Evolutionary conservation across 1,140 invertebrate species (phyloP), one percentile per base, ranked within the genome.

Genomic region (Drosophila kohkoa): DNA sequence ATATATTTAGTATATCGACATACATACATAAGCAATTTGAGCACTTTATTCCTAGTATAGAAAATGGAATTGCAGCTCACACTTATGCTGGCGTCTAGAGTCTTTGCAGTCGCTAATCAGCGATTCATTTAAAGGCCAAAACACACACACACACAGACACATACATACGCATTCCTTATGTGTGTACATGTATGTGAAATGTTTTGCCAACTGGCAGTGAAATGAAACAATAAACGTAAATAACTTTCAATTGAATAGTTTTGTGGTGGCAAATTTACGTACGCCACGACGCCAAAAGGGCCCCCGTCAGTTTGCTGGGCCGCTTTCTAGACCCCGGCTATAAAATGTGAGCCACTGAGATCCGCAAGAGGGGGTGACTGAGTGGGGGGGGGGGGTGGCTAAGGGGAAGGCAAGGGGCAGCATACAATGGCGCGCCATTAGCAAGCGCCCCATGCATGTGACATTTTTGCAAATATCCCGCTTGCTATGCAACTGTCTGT

Each of bases 231-330:
- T 87, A 89, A 89, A 83, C 81, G 80, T 83, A 83, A 88, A 88
- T 89, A 83, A 89, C 80, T 88, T 89, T 75, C 85, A 88, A 88
- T 89, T 88, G 83, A 88, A 88, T 88, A 88, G 83, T 88, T 88
- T 78, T 81, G 83, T 80, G 83, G 83, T 82, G 81, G 77, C 68
- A 88, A 89, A 88, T 81, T 78, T 81, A 81, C 85, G 81, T 67
- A 57, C 43, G 57, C 77, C 65, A 57, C 57, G 68, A 71, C 59
- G 73, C 59, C 73, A 75, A 58, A 69, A 70, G 49, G 58, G 38
- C 71, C 70, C 32, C 64, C 13, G 46, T 25, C 38, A 8, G 35
- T 35, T 6, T 13, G 13, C 41, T 43, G 41, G 3, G 35, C 51
- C 35, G 38, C 38, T 62, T 25, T 25, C 20, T 25, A 25, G 7